Evolutionary conservation across 2,888 invertebrate genomes (phyloP), one percentile per base, ranked within the genome.

Genomic region (Rhagophthalmus giganteus): DNA sequence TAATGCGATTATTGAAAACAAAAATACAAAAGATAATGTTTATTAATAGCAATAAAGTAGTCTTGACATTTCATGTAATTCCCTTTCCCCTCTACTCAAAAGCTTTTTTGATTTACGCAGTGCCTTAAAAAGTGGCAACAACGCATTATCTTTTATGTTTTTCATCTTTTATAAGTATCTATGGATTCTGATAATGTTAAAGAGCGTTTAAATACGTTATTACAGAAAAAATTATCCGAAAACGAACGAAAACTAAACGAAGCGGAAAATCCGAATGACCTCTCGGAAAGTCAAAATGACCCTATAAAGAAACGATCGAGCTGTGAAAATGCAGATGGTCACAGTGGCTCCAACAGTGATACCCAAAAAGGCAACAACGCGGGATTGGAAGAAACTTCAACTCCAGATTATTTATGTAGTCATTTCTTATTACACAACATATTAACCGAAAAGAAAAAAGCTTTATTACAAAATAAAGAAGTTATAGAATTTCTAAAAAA

Each of bases 171-270:
- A 5, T 20, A 20, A 20, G 7, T 20, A 7, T 7, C 20, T 39
- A 65, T 65, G 65, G 65, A 65, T 12, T 49, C 57, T 16, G 65
- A 61, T 48, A 61, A 58, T 32, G 63, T 65, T 7, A 64, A 60
- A 41, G 65, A 64, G 49, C 61, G 63, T 15, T 38, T 65, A 26
- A 65, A 60, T 42, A 56, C 46, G 4, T 44, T 64, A 34, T 37
- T 65, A 25, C 62, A 64, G 9, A 64, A 64, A 42, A 65, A 64
- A 37, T 27, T 64, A 25, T 60, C 57, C 5, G 61, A 62, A 55
- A 45, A 57, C 25, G 59, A 62, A 41, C 40, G 54, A 7, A 57
- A 57, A 41, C 14, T 26, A 2, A 42, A 30, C 14, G 41, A 39
- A 34, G 33, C 40, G 12, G 46, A 52, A 15, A 27, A 25, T 27